Conservation (phyloP, 1,140 invertebrate genomes). For the Ylistrum balloti region DNA sequence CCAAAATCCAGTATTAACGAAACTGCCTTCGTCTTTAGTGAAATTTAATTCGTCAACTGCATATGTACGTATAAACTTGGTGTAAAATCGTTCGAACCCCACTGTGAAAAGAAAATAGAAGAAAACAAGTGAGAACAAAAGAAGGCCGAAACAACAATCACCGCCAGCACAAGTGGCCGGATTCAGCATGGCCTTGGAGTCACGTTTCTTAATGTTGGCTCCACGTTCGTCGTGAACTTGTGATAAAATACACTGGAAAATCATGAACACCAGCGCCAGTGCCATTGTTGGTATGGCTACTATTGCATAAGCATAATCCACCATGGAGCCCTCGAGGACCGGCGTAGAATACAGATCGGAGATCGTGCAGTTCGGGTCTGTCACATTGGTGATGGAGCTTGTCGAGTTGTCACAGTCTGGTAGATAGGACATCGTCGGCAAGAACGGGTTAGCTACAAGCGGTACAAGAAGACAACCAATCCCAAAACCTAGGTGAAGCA, state of each 20-base stretch:
- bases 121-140: background rate
- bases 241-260: background rate
- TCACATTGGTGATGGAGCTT: background rate
- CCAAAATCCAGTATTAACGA: background rate
- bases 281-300: background rate
- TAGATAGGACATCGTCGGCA: background rate
- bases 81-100: slow-evolving; percentile 1
- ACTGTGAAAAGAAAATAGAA: background rate
- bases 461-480: slow-evolving; percentile 14
- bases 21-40: slow-evolving; percentile 18
- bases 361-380: background rate
- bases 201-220: background rate
- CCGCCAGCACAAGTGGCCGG: background rate
- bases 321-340: background rate
- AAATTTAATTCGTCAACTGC: background rate
- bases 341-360: background rate
- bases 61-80: background rate
- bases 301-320: background rate
- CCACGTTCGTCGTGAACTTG: background rate
- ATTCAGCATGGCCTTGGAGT: slow-evolving; percentile 1
- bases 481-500: slow-evolving; percentile 41
- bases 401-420: background rate
- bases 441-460: background rate
- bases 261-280: background rate
- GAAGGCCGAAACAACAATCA: background rate